Evolutionary conservation across 2,888 invertebrate species (phyloP).

Genomic region (Diarsia rubi): DNA sequence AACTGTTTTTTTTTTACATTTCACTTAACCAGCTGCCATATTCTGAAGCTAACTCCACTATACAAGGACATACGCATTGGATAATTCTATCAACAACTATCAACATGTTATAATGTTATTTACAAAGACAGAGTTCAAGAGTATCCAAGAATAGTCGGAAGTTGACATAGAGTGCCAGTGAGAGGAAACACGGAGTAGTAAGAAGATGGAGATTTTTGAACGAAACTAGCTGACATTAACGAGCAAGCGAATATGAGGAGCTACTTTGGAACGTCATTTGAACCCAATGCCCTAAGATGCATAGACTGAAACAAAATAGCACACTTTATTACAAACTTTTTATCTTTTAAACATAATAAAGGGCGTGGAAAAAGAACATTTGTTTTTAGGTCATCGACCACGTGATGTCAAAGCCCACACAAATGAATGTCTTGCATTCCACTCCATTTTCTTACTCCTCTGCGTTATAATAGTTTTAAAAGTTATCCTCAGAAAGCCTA

Average conservation of each 20-base stretch:
- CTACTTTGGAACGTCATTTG: neutral
- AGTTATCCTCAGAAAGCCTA: constrained; percentile 64
- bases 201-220: constrained; percentile 17
- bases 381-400: neutral
- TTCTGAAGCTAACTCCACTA: constrained; percentile 59
- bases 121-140: constrained; percentile 65
- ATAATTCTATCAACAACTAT: constrained; percentile 74
- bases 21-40: constrained; percentile 22
- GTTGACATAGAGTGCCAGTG: constrained; percentile 49
- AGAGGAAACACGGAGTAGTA: constrained; percentile 34
- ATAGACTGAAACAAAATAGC: neutral
- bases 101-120: constrained; percentile 68
- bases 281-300: neutral
- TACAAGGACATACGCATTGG: constrained; percentile 66
- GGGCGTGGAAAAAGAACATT: neutral
- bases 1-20: neutral
- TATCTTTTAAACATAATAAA: neutral
- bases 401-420: neutral
- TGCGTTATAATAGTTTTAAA: constrained; percentile 33
- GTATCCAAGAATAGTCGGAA: constrained; percentile 60
- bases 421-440: neutral
- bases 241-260: neutral
- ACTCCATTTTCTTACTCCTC: constrained; percentile 42
- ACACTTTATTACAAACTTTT: neutral
- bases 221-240: neutral